Evolutionary conservation across 1,140 invertebrate species (phyloP), one percentile per base, ranked within the genome.

Genomic region (Zaprionus davidi): DNA sequence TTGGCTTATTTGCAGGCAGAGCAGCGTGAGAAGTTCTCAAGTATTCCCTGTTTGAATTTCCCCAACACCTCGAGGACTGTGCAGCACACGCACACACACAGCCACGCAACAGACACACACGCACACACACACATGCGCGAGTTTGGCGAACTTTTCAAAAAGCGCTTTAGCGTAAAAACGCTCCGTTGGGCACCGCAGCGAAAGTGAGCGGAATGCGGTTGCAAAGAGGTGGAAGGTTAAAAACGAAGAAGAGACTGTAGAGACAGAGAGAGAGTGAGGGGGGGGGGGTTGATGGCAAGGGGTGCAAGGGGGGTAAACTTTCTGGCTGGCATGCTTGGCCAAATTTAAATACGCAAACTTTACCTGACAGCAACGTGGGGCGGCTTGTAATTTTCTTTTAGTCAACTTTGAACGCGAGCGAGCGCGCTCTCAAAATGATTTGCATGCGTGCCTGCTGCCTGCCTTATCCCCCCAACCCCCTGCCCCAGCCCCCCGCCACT

Each of bases 151-250:
- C 69, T 86, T 86, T 86, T 87, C 76, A 77, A 82, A 86, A 87
- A 79, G 79, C 82, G 82, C 77, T 86, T 86, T 77, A 82, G 76
- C 83, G 84, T 86, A 85, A 86, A 86, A 86, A 86, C 72, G 82
- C 78, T 79, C 72, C 64, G 71, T 28, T 73, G 71, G 56, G 71
- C 71, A 73, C 41, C 56, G 56, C 64, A 60, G 64, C 71, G 71
- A 73, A 73, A 60, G 70, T 72, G 70, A 57, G 63, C 69, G 51
- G 13, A 65, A 63, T 26, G 63, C 38, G 70, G 17, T 24, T 65
- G 51, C 69, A 68, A 46, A 46, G 26, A 68, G 56, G 13, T 60
- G 55, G 22, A 7, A 15, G 34, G 56, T 58, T 59, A 41, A 41
- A 26, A 38, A 60, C 38, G 49, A 49, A 46, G 66, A 17, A 34